Percentiles rank a stretch among this genome's conserved stretches.
Evolutionary conservation across 2,888 invertebrate genomes (phyloP).

Genomic region (Cephus pulcher): DNA sequence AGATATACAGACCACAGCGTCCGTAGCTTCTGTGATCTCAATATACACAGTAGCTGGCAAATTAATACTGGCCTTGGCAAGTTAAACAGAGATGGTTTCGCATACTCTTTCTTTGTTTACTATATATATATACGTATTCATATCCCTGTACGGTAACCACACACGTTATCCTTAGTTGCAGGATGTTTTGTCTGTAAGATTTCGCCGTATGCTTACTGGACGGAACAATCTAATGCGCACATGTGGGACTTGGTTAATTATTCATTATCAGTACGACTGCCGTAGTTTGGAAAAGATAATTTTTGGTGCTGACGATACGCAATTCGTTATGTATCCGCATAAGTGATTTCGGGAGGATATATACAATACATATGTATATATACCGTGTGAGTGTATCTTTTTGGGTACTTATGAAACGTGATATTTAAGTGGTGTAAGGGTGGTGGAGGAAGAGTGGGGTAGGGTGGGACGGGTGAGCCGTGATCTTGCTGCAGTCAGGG

Average conservation of each 20-base stretch:
- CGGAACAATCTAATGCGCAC: neutral
- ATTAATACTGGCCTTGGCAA: constrained; percentile 48
- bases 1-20: neutral
- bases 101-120: neutral
- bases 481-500: neutral
- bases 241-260: neutral
- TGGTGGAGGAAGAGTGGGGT: neutral
- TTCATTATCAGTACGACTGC: neutral
- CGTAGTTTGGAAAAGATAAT: neutral
- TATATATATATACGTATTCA: neutral
- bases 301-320: neutral
- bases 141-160: constrained; percentile 24
- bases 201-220: neutral
- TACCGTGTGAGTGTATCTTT: neutral
- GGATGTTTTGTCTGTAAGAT: constrained; percentile 53
- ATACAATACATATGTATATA: no score
- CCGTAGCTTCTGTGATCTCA: constrained; percentile 47
- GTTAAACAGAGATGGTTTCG: constrained; percentile 38
- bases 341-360: neutral
- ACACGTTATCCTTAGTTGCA: constrained; percentile 28
- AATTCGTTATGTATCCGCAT: neutral
- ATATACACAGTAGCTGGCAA: constrained; percentile 32
- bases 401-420: constrained; percentile 15
- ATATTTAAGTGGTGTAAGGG: constrained; percentile 20
- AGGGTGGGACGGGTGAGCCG: neutral